phyloP scores from a whole-genome alignment of 1,140 invertebrate genomes.

The Sitophilus oryzae region DNA sequence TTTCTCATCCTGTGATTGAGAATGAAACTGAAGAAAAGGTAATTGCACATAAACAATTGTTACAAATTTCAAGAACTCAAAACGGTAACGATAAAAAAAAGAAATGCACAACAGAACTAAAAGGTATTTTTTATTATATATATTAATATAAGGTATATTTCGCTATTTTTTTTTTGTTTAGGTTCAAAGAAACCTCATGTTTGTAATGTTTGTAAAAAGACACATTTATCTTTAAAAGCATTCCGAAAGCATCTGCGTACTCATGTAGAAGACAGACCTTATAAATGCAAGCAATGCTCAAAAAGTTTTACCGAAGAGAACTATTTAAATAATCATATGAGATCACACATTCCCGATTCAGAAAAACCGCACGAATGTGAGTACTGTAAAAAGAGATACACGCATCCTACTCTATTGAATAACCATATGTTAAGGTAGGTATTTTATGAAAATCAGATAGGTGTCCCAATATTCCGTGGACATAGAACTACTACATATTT shows the following conservation, averaged over 20 bases:
- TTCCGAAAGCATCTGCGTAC: constrained; percentile 95
- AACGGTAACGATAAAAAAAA: constrained; percentile 38
- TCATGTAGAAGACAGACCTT: constrained; percentile 96
- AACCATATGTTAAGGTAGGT: constrained; percentile 51
- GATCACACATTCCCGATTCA: constrained; percentile 55
- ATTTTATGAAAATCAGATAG: too few species aligned
- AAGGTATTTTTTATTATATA: neutral
- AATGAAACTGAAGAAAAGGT: constrained; percentile 37
- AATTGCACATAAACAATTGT: constrained; percentile 41
- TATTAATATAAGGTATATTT: too few species aligned
- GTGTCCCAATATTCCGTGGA: too few species aligned
- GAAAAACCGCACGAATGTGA: constrained; percentile 56
- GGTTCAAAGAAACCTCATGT: constrained; percentile 31
- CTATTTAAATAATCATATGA: constrained; percentile 55
- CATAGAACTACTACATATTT: too few species aligned
- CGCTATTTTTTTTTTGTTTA: constrained; percentile 20
- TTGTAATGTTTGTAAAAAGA: constrained; percentile 93
- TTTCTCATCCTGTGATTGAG: constrained; percentile 23
- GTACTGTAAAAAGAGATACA: constrained; percentile 56
- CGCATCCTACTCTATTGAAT: constrained; percentile 54
- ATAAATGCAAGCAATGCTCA: constrained; percentile 92
- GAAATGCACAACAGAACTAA: constrained; percentile 14
- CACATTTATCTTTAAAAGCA: constrained; percentile 98
- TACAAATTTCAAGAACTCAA: constrained; percentile 37
- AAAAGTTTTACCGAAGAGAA: constrained; percentile 47